Evolutionary conservation across 2,797 vertebrate genomes (phyloP), one percentile per base, ranked within the genome.

Genomic region (Rhodeus uyekii): DNA sequence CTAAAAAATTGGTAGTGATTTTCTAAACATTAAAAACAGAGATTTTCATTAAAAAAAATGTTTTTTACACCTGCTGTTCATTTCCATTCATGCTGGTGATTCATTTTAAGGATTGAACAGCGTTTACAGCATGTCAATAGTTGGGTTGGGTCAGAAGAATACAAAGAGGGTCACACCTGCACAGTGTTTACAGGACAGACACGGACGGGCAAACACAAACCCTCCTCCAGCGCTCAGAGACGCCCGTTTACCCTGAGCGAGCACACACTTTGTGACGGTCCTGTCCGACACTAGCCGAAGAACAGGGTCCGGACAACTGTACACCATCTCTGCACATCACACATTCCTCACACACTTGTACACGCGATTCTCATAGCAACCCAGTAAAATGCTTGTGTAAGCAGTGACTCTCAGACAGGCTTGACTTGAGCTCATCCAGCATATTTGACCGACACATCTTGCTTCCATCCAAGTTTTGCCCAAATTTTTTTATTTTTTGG

Each of bases 261-360:
- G 93, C 92, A 92, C 86, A 90, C 79, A 65, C 88, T 93, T 94
- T 94, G 93, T 89, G 89, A 94, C 92, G 90, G 91, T 90, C 92
- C 89, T 68, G n/a, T n/a, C n/a, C n/a, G n/a, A n/a, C n/a, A n/a
- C n/a, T n/a, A n/a, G n/a, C 68, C 85, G 87, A 87, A 89, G 88
- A 88, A 87, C 79, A 85, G 73, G 72, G 85, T 89, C 88, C 80
- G 90, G 88, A 87, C 85, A 76, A 89, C 90, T 91, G 93, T 92
- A 88, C 93, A 80, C 84, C n/a, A n/a, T 84, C 83, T 84, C 88
- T 83, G 53, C 83, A 91, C 93, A 92, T 95, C 94, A 94, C 91
- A 92, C 93, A 94, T 95, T 94, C 92, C 91, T 91, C 84, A 83
- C 84, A 82, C 86, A 83, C 84, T 73, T 65, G 75, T 50, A 75